phyloP scores from a whole-genome alignment of 2,888 invertebrate genomes.

The Cacoxenus indagator region DNA sequence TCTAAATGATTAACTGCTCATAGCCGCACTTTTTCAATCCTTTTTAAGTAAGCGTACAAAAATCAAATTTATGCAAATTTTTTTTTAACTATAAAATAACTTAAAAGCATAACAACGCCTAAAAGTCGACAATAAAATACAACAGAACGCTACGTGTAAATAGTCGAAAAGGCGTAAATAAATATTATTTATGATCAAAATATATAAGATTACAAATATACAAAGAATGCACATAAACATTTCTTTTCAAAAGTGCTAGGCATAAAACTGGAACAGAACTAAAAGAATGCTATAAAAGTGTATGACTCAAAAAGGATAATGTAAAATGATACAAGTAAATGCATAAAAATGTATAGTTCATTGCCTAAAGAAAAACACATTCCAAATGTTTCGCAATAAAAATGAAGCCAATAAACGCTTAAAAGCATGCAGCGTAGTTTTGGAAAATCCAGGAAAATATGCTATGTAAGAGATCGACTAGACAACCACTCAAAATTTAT shows the following conservation, averaged over 20 bases:
- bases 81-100: background rate
- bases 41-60: too few relatives aligned
- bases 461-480: background rate
- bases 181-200: slow-evolving; percentile 34
- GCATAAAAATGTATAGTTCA: background rate
- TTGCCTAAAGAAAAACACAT: background rate
- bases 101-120: slow-evolving; percentile 15
- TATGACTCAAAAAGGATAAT: background rate
- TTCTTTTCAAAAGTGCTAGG: background rate
- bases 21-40: too few relatives aligned
- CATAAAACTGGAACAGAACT: background rate
- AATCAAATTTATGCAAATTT: background rate
- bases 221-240: slow-evolving; percentile 1
- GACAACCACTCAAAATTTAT: background rate
- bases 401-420: background rate
- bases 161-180: slow-evolving; percentile 39
- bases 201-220: too few relatives aligned
- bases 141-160: slow-evolving; percentile 26
- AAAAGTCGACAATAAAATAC: slow-evolving; percentile 36
- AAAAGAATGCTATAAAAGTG: background rate
- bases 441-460: background rate
- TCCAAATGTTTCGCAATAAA: background rate
- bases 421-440: slow-evolving; percentile 36
- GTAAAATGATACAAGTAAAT: too few relatives aligned
- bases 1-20: too few relatives aligned